Conservation (phyloP, 2,113 vertebrate species). For the Acanthochromis polyacanthus region DNA sequence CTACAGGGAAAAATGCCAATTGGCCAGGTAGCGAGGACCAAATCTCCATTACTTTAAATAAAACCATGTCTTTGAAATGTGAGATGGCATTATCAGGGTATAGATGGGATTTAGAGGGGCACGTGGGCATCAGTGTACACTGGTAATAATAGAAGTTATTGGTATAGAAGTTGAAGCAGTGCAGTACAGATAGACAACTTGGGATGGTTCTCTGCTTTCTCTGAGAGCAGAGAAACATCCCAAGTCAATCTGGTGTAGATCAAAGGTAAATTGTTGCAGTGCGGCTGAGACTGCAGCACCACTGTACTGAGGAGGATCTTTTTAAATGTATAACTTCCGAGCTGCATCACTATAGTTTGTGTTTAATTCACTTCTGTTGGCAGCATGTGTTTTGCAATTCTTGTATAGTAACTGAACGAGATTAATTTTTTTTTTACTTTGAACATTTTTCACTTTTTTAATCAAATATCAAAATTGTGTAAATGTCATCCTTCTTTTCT, state of each 20-base stretch:
- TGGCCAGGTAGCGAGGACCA: not conserved
- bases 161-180: slow-evolving; percentile 14
- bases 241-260: slow-evolving; percentile 36
- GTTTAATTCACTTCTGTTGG: not conserved
- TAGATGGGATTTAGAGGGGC: not conserved
- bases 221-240: slow-evolving; percentile 20
- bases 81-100: not conserved
- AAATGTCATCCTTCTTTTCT: slow-evolving; percentile 61
- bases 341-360: not conserved
- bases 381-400: not conserved
- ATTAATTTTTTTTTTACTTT: not conserved
- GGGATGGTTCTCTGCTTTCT: slow-evolving; percentile 17
- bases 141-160: slow-evolving; percentile 7
- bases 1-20: not conserved
- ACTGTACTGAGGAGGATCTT: not conserved
- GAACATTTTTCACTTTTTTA: not conserved
- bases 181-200: not conserved
- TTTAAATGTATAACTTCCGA: not conserved
- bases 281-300: slow-evolving; percentile 35
- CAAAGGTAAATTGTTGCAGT: slow-evolving; percentile 31
- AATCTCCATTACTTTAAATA: not conserved
- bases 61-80: not conserved
- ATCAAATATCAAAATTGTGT: not conserved
- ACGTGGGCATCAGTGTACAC: not conserved
- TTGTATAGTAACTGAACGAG: not conserved